Evolutionary conservation across 2,888 invertebrate species (phyloP).

Genomic region (Calameuta filiformis): DNA sequence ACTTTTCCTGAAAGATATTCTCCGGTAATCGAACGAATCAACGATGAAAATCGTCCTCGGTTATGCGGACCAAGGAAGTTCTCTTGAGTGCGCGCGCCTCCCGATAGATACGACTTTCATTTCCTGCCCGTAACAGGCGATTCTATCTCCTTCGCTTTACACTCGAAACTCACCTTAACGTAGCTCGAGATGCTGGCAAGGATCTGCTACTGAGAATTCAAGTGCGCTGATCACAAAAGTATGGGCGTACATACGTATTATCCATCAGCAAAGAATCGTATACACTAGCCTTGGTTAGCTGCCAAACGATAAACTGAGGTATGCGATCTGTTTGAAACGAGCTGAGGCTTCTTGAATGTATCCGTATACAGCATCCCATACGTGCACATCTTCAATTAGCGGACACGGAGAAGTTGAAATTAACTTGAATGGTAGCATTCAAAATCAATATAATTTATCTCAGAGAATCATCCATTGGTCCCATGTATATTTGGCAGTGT

Average conservation of each 20-base stretch:
- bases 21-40: not conserved
- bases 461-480: not conserved
- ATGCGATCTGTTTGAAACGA: not conserved
- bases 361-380: not conserved
- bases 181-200: not conserved
- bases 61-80: not conserved
- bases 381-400: not conserved
- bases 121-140: conserved; percentile 42
- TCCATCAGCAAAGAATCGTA: not conserved
- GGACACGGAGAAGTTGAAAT: not conserved
- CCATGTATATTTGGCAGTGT: no score
- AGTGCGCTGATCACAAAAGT: not conserved
- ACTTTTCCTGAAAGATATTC: not conserved
- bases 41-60: not conserved
- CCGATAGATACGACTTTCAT: conserved; percentile 45
- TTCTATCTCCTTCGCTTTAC: not conserved
- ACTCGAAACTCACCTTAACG: not conserved
- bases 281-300: not conserved
- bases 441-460: not conserved
- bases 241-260: not conserved
- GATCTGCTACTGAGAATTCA: not conserved
- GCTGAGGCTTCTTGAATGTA: not conserved
- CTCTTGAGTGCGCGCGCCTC: conserved; percentile 3
- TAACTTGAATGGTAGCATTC: not conserved
- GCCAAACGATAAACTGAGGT: not conserved